Evolutionary conservation across 2,888 invertebrate species (phyloP).

Genomic region (Tipula vernalis): DNA sequence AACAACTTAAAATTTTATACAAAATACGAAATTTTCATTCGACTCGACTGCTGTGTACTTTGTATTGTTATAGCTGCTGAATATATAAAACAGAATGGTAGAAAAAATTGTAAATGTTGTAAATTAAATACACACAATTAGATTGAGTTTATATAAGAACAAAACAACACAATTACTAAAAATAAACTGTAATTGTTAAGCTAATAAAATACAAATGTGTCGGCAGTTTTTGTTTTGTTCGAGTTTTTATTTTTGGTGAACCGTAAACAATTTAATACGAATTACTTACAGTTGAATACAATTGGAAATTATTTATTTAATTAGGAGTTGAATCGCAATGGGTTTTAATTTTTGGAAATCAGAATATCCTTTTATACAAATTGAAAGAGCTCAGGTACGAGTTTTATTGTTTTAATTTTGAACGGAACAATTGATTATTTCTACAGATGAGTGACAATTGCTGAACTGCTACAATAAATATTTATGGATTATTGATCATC

Average conservation of each 20-base stretch:
- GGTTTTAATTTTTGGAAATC: too few relatives aligned
- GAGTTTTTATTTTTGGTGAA: not conserved
- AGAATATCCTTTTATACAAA: too few relatives aligned
- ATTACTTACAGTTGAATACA: not conserved
- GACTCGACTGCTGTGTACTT: not conserved
- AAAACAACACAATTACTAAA: not conserved
- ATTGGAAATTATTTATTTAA: too few relatives aligned
- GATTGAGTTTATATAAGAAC: not conserved
- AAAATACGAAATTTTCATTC: not conserved
- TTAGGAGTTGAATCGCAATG: too few relatives aligned
- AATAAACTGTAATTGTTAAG: not conserved
- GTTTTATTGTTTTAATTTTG: too few relatives aligned
- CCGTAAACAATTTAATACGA: not conserved
- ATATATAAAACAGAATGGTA: not conserved
- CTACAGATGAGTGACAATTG: too few relatives aligned
- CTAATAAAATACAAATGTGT: not conserved
- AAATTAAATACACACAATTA: not conserved
- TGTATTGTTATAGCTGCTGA: not conserved
- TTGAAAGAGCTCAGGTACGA: too few relatives aligned
- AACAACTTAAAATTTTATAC: not conserved
- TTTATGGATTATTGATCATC: too few relatives aligned
- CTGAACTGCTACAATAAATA: too few relatives aligned
- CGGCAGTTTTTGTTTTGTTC: not conserved
- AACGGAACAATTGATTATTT: too few relatives aligned
- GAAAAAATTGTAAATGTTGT: not conserved